These are phyloP conservation scores for Megaustenia siamemsis DNA, from an alignment of 2,888 invertebrate species.

Conservation along the genomic window DNA sequence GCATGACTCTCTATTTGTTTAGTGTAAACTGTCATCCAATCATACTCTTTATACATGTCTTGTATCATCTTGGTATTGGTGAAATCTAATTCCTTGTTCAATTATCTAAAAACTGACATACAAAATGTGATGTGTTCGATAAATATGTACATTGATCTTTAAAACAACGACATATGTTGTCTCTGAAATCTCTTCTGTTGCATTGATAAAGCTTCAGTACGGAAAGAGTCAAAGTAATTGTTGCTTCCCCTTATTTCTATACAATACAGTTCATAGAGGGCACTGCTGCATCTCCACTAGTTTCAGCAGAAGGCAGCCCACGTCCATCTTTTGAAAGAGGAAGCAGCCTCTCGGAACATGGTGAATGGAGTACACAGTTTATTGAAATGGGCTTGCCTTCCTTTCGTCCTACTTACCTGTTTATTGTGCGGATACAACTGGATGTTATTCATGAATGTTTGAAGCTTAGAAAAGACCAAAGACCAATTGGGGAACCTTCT, in stretches of 20 bases:
- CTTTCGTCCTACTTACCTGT: conserved; percentile 90
- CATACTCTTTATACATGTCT: no score
- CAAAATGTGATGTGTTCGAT: no score
- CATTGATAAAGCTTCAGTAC: no score
- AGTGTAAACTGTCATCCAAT: no score
- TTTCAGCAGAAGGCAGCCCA: conserved; percentile 21
- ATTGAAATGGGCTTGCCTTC: conserved; percentile 89
- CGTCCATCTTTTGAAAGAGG: conserved; percentile 59
- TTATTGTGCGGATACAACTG: conserved; percentile 90
- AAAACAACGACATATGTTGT: no score
- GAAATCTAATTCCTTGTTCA: no score
- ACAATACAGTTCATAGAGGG: neutral
- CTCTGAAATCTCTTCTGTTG: no score
- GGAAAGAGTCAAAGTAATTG: no score
- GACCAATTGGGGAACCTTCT: conserved; percentile 85
- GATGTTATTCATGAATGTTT: conserved; percentile 96
- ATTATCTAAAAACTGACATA: no score
- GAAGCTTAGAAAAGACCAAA: conserved; percentile 87
- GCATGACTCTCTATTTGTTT: no score
- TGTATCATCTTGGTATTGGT: no score
- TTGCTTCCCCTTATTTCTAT: neutral
- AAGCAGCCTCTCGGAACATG: conserved; percentile 66
- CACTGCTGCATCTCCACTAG: neutral
- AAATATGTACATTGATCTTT: no score
- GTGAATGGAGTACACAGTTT: conserved; percentile 83